phyloP scores from a whole-genome alignment of 2,888 invertebrate genomes.

The Stramonita haemastoma region DNA sequence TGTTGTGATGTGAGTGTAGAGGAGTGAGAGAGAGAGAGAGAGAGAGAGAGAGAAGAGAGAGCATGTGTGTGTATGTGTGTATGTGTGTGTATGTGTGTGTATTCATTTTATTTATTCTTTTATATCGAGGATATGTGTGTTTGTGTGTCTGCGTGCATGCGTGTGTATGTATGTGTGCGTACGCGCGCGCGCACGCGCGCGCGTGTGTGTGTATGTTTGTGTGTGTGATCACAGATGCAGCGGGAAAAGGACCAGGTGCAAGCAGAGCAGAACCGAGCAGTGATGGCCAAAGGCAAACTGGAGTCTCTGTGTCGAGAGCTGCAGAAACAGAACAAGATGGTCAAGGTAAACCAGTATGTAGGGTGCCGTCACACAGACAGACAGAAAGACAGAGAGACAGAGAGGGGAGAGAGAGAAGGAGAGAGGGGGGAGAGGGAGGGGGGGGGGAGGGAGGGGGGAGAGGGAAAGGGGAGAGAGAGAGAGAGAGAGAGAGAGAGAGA shows the following conservation, averaged over 20 bases:
- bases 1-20: too few relatives aligned
- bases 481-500: not conserved
- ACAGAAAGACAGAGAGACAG: not conserved
- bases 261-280: constrained; percentile 88
- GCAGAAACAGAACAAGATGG: constrained; percentile 93
- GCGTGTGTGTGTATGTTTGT: too few relatives aligned
- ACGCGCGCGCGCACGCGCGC: too few relatives aligned
- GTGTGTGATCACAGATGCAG: constrained; percentile 77
- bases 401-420: not conserved
- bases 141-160: too few relatives aligned
- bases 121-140: too few relatives aligned
- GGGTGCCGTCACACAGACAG: not conserved
- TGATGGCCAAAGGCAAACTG: constrained; percentile 88
- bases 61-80: too few relatives aligned
- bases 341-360: constrained; percentile 83
- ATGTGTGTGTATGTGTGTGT: too few relatives aligned
- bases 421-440: not conserved
- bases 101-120: too few relatives aligned
- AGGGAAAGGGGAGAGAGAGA: not conserved
- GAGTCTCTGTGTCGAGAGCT: constrained; percentile 94
- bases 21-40: too few relatives aligned
- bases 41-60: too few relatives aligned
- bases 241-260: constrained; percentile 90
- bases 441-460: not conserved
- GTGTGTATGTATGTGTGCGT: too few relatives aligned